phyloP scores from a whole-genome alignment of 2,113 vertebrate species.

The Pollimyrus isidori region DNA sequence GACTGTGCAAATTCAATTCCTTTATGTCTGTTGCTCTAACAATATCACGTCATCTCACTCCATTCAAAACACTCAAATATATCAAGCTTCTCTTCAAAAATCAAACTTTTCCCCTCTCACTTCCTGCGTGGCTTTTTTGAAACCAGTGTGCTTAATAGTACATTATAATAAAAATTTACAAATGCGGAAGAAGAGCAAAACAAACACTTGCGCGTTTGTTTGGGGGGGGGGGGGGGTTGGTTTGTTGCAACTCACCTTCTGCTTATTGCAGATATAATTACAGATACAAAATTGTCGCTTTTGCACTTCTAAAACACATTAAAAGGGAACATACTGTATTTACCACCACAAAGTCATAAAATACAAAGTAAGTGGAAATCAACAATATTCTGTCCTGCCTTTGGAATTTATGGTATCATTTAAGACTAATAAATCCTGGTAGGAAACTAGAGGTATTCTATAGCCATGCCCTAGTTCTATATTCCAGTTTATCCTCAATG shows the following conservation, averaged over 20 bases:
- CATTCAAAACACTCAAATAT: background rate
- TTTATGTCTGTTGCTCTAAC: background rate
- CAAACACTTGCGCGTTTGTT: background rate
- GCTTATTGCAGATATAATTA: background rate
- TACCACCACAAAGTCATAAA: background rate
- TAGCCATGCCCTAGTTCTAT: background rate
- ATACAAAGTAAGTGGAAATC: background rate
- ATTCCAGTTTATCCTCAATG: background rate
- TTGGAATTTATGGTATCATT: background rate
- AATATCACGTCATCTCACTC: background rate
- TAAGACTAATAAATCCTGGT: background rate
- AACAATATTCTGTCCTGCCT: background rate
- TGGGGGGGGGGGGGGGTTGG: too few species aligned
- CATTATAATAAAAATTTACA: background rate
- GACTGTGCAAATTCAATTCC: background rate
- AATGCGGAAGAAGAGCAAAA: background rate
- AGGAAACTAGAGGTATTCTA: background rate
- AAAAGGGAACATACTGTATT: background rate
- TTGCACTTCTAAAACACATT: background rate
- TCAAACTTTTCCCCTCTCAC: background rate
- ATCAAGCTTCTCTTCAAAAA: background rate
- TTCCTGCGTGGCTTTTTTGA: background rate
- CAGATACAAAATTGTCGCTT: background rate
- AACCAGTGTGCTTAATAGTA: background rate
- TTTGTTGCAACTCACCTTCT: too few species aligned